These are phyloP conservation scores for Ploceus nigricollis DNA, from an alignment of 2,113 vertebrate species.

Conservation along the genomic window DNA sequence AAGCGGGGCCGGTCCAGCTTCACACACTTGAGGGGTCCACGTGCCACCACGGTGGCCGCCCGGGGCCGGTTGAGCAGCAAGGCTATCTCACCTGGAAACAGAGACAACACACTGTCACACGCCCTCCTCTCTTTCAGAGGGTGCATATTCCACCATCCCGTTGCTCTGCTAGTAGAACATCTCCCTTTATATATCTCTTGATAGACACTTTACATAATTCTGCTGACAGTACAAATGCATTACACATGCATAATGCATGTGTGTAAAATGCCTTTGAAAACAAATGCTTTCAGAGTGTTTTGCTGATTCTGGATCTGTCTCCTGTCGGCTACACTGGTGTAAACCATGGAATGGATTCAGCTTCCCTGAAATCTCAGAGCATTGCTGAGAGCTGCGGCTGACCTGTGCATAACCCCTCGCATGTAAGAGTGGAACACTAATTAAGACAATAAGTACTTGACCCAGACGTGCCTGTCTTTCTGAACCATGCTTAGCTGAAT, in stretches of 20 bases:
- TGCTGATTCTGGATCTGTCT: conserved; percentile 32
- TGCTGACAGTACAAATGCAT: conserved; percentile 37
- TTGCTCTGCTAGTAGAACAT: background rate
- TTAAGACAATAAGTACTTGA: background rate
- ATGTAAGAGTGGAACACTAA: background rate
- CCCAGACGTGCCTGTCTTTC: background rate
- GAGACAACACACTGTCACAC: background rate
- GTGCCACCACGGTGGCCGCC: conserved; percentile 91
- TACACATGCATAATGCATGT: conserved; percentile 57
- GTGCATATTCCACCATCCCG: background rate
- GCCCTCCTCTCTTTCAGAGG: background rate
- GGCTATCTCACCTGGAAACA: conserved; percentile 87
- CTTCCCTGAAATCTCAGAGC: background rate
- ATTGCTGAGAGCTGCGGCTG: background rate
- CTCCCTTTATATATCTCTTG: background rate
- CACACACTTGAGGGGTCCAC: conserved; percentile 91
- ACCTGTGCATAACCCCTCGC: background rate
- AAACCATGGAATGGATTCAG: background rate
- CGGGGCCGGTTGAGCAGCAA: conserved; percentile 91
- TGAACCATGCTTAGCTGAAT: background rate
- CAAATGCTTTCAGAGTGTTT: conserved; percentile 33
- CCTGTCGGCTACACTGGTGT: background rate
- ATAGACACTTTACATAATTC: conserved; percentile 44
- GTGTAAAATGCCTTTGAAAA: conserved; percentile 49
- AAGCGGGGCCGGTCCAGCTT: conserved; percentile 96